These are phyloP conservation scores for Acleris holmiana DNA, from an alignment of 2,888 invertebrate genomes.

Conservation along the genomic window DNA sequence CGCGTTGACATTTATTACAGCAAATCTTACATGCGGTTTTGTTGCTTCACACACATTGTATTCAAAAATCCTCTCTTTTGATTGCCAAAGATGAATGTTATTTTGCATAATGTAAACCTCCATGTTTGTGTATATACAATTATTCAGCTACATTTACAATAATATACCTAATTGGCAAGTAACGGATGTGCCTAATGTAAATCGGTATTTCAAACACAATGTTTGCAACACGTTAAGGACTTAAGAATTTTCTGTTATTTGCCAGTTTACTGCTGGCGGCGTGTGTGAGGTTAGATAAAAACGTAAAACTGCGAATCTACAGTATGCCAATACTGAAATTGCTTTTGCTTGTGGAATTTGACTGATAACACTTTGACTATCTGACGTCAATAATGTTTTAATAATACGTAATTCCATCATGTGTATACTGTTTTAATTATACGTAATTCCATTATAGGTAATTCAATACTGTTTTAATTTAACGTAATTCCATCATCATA, in stretches of 20 bases:
- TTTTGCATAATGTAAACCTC: background rate
- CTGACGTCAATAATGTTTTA: background rate
- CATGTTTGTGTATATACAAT: background rate
- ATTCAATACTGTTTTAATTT: too few relatives aligned
- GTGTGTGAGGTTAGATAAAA: conserved; percentile 43
- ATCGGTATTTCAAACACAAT: conserved; percentile 14
- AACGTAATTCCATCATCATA: too few relatives aligned
- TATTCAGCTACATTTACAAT: background rate
- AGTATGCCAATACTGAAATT: conserved; percentile 8
- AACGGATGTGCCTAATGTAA: conserved; percentile 14
- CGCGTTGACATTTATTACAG: conserved; percentile 28
- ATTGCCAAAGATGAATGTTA: background rate
- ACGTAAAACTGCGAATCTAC: conserved; percentile 31
- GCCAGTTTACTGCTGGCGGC: conserved; percentile 42
- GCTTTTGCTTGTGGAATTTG: background rate
- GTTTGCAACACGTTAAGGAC: background rate
- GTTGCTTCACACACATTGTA: conserved; percentile 11
- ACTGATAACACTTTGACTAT: background rate
- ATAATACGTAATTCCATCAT: too few relatives aligned
- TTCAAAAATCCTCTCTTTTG: conserved; percentile 2
- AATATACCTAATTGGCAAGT: background rate
- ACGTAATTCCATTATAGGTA: too few relatives aligned
- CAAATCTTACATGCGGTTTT: conserved; percentile 6
- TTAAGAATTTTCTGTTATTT: conserved; percentile 41
- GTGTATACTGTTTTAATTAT: too few relatives aligned